Percentiles rank a stretch among this genome's conserved stretches.
Evolutionary conservation across 92 coral and sea anemone genomes (phyloP).

Genomic region (Paramuricea clavata): DNA sequence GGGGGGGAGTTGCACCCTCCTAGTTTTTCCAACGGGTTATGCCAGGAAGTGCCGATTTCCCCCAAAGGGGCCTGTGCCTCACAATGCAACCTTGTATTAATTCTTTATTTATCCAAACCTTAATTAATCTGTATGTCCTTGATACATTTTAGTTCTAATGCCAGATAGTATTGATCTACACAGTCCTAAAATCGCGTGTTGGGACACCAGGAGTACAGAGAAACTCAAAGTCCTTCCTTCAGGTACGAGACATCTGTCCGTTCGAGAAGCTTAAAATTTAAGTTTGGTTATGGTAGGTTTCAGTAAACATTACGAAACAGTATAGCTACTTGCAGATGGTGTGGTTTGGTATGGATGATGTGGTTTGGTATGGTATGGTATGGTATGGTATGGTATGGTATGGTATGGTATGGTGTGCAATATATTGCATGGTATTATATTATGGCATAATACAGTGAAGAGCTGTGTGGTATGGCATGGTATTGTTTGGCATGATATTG

Average conservation of each 20-base stretch:
- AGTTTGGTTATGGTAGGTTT: no score
- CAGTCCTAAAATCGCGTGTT: conserved; percentile 91
- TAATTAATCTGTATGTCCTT: neutral
- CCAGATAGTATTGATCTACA: conserved; percentile 79
- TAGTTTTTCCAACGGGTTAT: no score
- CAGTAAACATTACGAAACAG: no score
- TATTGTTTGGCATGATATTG: neutral
- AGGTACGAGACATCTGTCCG: conserved; percentile 61
- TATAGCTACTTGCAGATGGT: neutral
- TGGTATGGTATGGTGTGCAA: neutral
- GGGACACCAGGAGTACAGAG: conserved; percentile 98
- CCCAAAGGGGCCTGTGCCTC: no score
- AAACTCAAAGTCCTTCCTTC: conserved; percentile 83
- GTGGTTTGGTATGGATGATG: neutral
- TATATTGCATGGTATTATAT: neutral
- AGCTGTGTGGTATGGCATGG: neutral
- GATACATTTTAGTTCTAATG: conserved; percentile 69
- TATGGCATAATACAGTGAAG: neutral
- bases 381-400: neutral
- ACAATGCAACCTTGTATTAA: no score
- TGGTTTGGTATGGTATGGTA: neutral
- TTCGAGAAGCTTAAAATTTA: no score
- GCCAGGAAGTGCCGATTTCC: no score
- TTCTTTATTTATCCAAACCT: no score
- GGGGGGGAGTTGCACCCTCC: no score